Conservation (phyloP, 2,888 invertebrate genomes). For the Timema cristinae region DNA sequence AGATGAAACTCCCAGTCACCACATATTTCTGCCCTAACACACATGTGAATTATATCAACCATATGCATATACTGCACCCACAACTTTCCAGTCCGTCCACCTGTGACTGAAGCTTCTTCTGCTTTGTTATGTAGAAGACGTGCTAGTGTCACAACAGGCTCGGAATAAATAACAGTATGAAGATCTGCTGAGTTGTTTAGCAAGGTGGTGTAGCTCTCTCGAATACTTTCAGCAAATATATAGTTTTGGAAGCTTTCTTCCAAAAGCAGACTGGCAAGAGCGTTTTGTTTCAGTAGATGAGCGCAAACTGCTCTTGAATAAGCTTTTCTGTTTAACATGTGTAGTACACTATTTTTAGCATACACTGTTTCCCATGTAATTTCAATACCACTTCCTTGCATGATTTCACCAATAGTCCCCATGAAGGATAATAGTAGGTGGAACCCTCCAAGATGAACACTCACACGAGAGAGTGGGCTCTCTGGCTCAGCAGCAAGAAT, state of each 20-base stretch:
- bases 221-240: background rate
- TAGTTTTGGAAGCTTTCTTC: background rate
- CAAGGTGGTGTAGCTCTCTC: background rate
- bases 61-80: constrained; percentile 3
- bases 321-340: constrained; percentile 7
- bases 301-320: constrained; percentile 9
- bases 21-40: background rate
- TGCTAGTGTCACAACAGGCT: background rate
- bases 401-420: background rate
- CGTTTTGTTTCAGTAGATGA: background rate
- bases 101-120: background rate
- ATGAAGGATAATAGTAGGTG: background rate
- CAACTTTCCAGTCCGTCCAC: background rate
- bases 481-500: background rate
- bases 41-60: background rate
- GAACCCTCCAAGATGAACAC: background rate
- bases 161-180: background rate
- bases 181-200: background rate
- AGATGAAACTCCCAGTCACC: constrained; percentile 4
- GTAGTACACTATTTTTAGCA: constrained; percentile 5
- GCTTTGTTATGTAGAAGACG: background rate
- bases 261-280: background rate
- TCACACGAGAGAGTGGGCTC: background rate
- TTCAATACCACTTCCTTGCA: constrained; percentile 5
- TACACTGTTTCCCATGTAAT: background rate